Conservation (phyloP, 2,797 vertebrate genomes). For the Trachops cirrhosus region DNA sequence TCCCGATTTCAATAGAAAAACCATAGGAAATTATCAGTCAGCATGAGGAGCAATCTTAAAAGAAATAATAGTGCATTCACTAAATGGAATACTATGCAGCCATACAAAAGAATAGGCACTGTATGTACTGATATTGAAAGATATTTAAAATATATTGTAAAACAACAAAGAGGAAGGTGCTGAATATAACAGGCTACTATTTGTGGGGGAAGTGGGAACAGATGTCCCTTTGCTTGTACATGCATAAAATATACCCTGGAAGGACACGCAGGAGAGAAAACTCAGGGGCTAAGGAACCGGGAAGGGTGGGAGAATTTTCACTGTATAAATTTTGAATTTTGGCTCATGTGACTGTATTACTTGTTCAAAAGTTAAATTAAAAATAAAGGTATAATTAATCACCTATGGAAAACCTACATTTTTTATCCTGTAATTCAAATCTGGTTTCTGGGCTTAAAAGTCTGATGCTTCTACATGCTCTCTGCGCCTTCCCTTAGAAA, state of each 20-base stretch:
- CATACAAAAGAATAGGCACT: neutral
- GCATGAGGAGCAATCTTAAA: neutral
- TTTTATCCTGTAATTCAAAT: neutral
- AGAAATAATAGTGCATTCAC: neutral
- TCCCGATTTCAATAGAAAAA: neutral
- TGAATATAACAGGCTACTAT: neutral
- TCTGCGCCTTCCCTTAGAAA: neutral
- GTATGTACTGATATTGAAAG: neutral
- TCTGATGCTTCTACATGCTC: neutral
- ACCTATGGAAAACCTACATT: neutral
- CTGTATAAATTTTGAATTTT: neutral
- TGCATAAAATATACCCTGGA: neutral
- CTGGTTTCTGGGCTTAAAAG: neutral
- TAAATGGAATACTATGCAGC: neutral
- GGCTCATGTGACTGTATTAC: neutral
- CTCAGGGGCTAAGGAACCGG: neutral
- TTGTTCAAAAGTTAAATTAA: neutral
- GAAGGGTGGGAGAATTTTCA: neutral
- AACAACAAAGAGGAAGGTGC: neutral
- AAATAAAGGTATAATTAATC: neutral
- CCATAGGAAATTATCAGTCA: neutral
- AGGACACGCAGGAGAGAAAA: neutral
- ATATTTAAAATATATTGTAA: neutral
- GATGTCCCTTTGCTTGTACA: neutral
- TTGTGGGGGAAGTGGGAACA: neutral